A percentile compares a stretch with the other conserved stretches of the same genome.
phyloP scores from a whole-genome alignment of 2,113 vertebrate genomes.

The Apodemus sylvaticus region DNA sequence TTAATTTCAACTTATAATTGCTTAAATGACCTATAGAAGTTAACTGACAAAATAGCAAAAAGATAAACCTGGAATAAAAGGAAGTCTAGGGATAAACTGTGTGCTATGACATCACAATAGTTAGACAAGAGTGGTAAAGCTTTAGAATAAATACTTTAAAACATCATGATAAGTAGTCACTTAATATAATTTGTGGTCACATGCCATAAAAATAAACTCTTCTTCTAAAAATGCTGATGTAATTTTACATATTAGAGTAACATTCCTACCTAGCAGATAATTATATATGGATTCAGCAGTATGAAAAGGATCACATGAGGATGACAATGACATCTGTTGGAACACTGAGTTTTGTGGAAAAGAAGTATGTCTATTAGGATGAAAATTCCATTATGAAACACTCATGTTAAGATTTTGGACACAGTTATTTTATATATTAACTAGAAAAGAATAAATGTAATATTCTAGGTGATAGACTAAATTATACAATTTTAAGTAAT shows the following conservation, averaged over 20 bases:
- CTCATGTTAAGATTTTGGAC: background rate
- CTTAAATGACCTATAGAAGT: slow-evolving; percentile 9
- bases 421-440: background rate
- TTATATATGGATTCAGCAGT: background rate
- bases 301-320: background rate
- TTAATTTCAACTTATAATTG: background rate
- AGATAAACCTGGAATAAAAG: background rate
- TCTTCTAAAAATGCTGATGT: slow-evolving; percentile 43
- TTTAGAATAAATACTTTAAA: slow-evolving; percentile 53
- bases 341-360: background rate
- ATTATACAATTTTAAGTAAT: background rate
- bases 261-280: background rate
- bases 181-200: slow-evolving; percentile 20
- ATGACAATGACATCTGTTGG: background rate
- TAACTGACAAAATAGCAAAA: background rate
- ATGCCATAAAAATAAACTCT: slow-evolving; percentile 15
- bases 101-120: background rate
- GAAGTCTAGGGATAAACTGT: slow-evolving; percentile 8
- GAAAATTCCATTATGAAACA: background rate
- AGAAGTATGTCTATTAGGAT: background rate
- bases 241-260: slow-evolving; percentile 43
- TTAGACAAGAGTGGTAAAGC: background rate
- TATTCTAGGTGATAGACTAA: background rate
- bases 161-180: background rate
- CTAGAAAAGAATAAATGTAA: background rate